Evolutionary conservation across 1,140 invertebrate genomes (phyloP), one percentile per base, ranked within the genome.

Genomic region (Vollenhovia emeryi): DNA sequence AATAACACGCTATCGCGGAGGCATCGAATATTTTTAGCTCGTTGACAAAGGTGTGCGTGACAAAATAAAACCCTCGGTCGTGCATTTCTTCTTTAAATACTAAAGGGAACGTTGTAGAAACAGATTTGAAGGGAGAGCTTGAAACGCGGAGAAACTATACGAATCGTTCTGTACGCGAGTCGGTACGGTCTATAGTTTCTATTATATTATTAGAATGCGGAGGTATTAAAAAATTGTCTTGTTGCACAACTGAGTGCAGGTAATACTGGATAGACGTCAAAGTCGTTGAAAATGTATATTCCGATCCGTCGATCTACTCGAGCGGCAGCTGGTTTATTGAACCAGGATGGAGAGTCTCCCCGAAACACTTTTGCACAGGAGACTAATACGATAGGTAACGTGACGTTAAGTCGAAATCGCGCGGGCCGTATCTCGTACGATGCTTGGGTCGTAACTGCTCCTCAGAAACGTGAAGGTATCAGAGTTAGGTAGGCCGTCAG

Each of bases 361-460:
- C 21, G 73, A 86, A 89, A 89, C 80, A 89, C 64, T 87, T 74
- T 57, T 68, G 57, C 52, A 76, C 73, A 57, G 50, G 76, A 85
- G 71, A 52, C 87, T 93, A 93, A 93, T 94, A 88, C 91, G 93
- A 93, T 92, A 92, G 91, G 88, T 92, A 91, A 94, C 91, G 92
- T 92, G 93, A 94, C 93, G 89, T 87, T 91, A 88, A 92, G 90
- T 89, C 91, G 91, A 91, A 91, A 91, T 88, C 78, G 88, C 89
- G 82, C 84, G 76, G 87, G 73, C 62, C 85, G 84, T 69, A 75
- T 76, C 55, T 50, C 43, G 18, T 33, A 68, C 76, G 48, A 78
- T 15, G 76, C 59, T 71, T 48, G 66, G 55, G 52, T 69, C 82
- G 64, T 83, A 91, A 91, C 87, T 87, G 87, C 92, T 91, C 69